Evolutionary conservation across 2,797 vertebrate genomes (phyloP), one percentile per base, ranked within the genome.

Genomic region (Sparus aurata): DNA sequence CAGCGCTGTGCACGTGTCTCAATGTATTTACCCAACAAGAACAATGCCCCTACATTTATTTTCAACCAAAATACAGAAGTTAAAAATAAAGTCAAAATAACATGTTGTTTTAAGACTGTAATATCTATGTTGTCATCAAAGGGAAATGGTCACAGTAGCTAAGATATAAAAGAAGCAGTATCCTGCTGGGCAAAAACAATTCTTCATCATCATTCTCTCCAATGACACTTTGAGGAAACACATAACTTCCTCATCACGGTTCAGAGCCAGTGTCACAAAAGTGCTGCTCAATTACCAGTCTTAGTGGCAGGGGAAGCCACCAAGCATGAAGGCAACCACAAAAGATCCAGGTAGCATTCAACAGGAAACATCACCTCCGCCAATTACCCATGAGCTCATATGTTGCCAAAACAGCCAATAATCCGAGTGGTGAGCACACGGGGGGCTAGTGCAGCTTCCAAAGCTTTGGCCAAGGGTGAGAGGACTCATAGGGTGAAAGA

Each of bases 381-480:
- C 94, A 92, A 87, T 94, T 93, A 93, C 89, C 91, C 92, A 83
- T 93, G 89, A 93, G 90, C 90, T 94, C 90, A 92, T 87, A 64
- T 95, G 94, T 95, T 95, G 93, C 93, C 94, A 94, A 90, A 96
- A 95, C 91, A 96, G 85, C 87, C 90, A 89, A 92, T 95, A 95
- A 95, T 95, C 93, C 87, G 75, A 92, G 89, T 76, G 86, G 86
- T 80, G 88, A 92, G 91, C 88, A 78, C 79, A 83, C 69, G 43
- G 88, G 84, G 80, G 82, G 81, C 77, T 34, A 55, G 79, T 60
- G 79, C 72, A 82, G 69, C 80, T 72, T 78, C 75, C 46, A 57
- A 62, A 75, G 66, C 67, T 73, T 62, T 72, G 12, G 38, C 68
- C 63, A 76, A 73, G 73, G 80, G 76, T 70, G 70, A 81, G 68